phyloP scores from a whole-genome alignment of 2,888 invertebrate species.

The Tineola bisselliella region DNA sequence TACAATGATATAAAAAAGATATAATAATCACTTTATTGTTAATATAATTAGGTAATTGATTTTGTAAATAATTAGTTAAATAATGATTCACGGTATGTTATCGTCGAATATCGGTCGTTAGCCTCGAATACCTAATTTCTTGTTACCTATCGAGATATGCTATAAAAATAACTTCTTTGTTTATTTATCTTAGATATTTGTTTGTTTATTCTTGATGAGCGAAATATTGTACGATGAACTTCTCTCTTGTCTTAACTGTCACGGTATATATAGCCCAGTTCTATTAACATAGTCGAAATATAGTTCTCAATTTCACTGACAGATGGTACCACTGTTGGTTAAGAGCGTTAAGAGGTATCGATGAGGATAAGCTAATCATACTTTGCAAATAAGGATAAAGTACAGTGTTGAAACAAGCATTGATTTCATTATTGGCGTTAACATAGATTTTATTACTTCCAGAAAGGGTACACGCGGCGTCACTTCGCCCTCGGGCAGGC shows the following conservation, averaged over 20 bases:
- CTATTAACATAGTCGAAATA: no score
- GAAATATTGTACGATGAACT: no score
- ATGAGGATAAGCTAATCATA: no score
- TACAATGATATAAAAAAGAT: no score
- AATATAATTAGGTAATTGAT: background rate
- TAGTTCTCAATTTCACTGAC: no score
- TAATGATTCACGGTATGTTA: background rate
- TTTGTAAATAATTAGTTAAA: background rate
- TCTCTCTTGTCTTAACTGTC: no score
- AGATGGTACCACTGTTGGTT: no score
- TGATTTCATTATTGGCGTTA: background rate
- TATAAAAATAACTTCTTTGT: background rate
- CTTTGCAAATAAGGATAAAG: no score
- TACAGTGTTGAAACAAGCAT: no score
- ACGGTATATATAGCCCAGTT: no score
- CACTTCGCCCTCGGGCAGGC: constrained; percentile 48
- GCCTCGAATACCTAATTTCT: background rate
- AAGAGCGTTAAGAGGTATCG: no score
- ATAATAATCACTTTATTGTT: no score
- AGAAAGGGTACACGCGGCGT: constrained; percentile 47
- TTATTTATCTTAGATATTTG: background rate
- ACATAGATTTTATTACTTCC: constrained; percentile 21
- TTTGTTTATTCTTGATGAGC: background rate
- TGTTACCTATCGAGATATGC: background rate
- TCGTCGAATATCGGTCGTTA: constrained; percentile 1